Conservation (phyloP, 1,140 invertebrate species). For the Habropoda laboriosa region DNA sequence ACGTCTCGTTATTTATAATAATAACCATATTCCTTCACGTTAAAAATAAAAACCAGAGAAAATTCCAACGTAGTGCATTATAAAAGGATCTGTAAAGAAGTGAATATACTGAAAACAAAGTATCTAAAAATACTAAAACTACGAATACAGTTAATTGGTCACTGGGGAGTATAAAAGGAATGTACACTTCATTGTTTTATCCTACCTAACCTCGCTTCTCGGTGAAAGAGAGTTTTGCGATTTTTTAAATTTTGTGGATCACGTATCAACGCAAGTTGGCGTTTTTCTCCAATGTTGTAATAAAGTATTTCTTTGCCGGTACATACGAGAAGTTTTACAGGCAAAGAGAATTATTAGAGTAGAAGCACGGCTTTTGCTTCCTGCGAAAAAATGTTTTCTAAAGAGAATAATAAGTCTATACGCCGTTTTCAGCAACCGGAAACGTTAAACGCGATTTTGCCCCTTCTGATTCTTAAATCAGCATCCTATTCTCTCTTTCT, state of each 20-base stretch:
- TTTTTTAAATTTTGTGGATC: no score
- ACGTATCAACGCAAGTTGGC: not conserved
- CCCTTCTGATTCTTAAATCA: not conserved
- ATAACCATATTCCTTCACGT: no score
- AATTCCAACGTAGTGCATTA: no score
- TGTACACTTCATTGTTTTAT: no score
- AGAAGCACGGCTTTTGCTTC: constrained; percentile 7
- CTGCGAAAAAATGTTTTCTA: constrained; percentile 6
- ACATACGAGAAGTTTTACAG: constrained; percentile 18
- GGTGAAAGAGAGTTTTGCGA: not conserved
- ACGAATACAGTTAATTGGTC: no score
- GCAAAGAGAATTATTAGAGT: constrained; percentile 47
- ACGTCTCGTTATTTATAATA: no score
- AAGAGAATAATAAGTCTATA: constrained; percentile 8
- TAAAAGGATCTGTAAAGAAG: no score
- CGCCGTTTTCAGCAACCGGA: not conserved
- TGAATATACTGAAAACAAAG: no score
- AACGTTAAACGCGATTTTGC: constrained; percentile 9
- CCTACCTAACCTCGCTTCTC: fast-evolving
- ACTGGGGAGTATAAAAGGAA: no score
- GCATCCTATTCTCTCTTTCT: not conserved
- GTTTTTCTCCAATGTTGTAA: not conserved
- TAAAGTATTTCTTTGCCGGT: not conserved
- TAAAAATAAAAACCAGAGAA: no score
- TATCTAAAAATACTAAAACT: no score